phyloP scores from a whole-genome alignment of 35 echinoderm and acorn worm species.

The Anneissia japonica region DNA sequence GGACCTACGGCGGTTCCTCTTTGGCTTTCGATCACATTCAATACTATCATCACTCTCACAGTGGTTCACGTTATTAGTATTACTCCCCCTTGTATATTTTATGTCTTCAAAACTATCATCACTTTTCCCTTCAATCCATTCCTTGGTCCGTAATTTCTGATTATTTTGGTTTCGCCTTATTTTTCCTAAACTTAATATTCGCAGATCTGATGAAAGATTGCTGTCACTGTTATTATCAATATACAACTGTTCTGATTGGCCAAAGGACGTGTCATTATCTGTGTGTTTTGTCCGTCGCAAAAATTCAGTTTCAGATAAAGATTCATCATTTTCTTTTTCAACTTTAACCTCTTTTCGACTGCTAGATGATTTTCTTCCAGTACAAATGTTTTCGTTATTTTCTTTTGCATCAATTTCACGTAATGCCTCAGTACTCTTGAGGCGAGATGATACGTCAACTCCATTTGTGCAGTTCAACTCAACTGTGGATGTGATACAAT shows the following conservation, averaged over 20 bases:
- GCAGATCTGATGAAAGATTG: neutral
- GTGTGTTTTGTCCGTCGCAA: neutral
- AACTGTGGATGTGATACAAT: neutral
- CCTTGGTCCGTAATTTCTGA: neutral
- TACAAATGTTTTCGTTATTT: neutral
- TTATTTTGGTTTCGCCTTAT: neutral
- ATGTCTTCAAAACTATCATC: neutral
- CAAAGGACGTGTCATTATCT: neutral
- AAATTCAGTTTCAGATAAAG: neutral
- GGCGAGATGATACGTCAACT: neutral
- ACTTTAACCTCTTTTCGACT: neutral
- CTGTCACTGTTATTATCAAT: neutral
- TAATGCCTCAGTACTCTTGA: neutral
- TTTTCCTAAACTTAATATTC: neutral
- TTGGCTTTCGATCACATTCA: neutral
- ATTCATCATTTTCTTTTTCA: neutral
- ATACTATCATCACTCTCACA: neutral
- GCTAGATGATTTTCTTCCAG: neutral
- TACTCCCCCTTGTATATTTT: neutral
- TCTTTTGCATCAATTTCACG: neutral
- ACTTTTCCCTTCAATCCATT: neutral
- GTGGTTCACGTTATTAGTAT: neutral
- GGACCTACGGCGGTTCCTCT: neutral
- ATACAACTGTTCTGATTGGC: neutral
- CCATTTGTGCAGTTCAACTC: neutral